These are phyloP conservation scores for Perdix hodgsoniae DNA, from an alignment of 2,797 vertebrate genomes.

Conservation along the genomic window DNA sequence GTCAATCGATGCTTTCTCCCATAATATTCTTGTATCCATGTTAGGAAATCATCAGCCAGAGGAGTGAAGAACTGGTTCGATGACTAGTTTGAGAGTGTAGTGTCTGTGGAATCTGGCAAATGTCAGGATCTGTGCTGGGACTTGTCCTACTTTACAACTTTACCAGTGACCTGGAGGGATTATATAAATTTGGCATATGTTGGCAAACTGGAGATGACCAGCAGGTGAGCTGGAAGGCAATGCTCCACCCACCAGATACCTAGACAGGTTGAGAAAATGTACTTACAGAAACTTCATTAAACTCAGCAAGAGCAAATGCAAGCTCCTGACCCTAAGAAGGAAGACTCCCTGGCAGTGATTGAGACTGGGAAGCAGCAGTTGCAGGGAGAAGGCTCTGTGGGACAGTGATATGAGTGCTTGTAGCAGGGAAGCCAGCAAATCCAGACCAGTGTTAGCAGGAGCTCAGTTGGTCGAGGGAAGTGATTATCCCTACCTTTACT, in stretches of 20 bases:
- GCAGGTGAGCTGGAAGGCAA: neutral
- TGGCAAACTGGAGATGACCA: neutral
- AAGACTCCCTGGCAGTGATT: neutral
- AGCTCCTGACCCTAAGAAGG: neutral
- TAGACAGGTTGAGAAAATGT: neutral
- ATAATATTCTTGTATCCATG: neutral
- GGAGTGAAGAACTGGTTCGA: neutral
- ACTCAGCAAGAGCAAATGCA: neutral
- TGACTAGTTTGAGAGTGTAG: neutral
- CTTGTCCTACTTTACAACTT: neutral
- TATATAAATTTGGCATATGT: neutral
- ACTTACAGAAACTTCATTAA: neutral
- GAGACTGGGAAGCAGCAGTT: neutral
- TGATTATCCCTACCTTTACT: neutral
- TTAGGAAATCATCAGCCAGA: neutral
- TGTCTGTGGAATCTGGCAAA: neutral
- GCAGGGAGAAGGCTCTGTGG: neutral
- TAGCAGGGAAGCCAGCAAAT: neutral
- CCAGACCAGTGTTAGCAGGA: neutral
- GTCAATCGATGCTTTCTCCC: neutral
- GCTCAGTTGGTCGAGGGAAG: neutral
- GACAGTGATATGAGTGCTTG: neutral
- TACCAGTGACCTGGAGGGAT: neutral
- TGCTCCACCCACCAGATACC: neutral
- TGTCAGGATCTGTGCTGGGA: too few species aligned